A percentile compares a stretch with the other conserved stretches of the same genome.
phyloP scores from a whole-genome alignment of 1,140 invertebrate species.

The Oscheius sp. region DNA sequence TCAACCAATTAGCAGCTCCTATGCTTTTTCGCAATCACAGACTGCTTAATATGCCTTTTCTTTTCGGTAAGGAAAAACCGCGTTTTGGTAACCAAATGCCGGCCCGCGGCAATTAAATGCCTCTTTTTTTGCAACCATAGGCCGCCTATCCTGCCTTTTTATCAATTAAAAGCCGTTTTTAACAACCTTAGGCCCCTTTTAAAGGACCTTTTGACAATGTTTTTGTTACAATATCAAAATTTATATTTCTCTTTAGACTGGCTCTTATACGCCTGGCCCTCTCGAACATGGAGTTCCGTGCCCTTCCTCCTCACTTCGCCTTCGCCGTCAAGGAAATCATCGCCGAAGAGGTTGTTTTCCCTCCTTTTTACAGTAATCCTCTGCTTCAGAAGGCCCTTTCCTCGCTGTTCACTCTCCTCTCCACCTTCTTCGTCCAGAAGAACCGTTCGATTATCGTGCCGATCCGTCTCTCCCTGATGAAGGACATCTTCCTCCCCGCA shows the following conservation, averaged over 20 bases:
- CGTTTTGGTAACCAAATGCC: too few relatives aligned
- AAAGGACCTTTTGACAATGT: too few relatives aligned
- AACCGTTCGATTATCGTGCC: not conserved
- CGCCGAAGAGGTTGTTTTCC: conserved; percentile 15
- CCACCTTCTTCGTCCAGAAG: not conserved
- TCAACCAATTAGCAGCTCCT: too few relatives aligned
- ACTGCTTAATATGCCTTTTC: too few relatives aligned
- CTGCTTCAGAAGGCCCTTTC: conserved; percentile 18
- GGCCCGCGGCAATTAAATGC: too few relatives aligned
- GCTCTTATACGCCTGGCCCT: conserved; percentile 25
- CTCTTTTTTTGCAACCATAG: too few relatives aligned
- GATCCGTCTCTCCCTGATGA: not conserved
- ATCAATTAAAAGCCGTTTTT: too few relatives aligned
- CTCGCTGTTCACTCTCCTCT: conserved; percentile 20
- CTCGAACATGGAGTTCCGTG: conserved; percentile 28
- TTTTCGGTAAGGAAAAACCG: too few relatives aligned
- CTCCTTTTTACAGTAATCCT: not conserved
- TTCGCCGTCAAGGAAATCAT: conserved; percentile 23
- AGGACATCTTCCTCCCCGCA: conserved; percentile 14
- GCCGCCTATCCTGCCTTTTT: too few relatives aligned
- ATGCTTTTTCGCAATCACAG: too few relatives aligned
- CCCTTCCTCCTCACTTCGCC: conserved; percentile 10
- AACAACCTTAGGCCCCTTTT: too few relatives aligned
- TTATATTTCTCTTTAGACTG: conserved; percentile 15
- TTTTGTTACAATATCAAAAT: not conserved